These are phyloP conservation scores for Microchirus variegatus DNA, from an alignment of 2,797 vertebrate species.

Conservation along the genomic window DNA sequence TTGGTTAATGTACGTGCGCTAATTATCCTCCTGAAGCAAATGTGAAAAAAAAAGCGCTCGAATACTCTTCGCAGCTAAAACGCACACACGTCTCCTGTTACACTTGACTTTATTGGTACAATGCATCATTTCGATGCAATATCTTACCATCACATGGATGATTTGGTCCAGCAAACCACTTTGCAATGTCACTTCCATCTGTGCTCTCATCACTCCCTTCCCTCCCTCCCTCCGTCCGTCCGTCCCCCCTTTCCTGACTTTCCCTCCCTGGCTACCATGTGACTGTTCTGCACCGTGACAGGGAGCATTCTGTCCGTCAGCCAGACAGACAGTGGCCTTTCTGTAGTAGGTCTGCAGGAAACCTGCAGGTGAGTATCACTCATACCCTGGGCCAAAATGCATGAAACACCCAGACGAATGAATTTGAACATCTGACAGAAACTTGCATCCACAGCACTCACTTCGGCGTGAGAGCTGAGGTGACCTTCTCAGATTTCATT, in stretches of 20 bases:
- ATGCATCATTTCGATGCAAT: slow-evolving; percentile 6
- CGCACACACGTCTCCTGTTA: slow-evolving; percentile 16
- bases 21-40: slow-evolving; percentile 50
- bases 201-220: slow-evolving; percentile 24
- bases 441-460: slow-evolving; percentile 53
- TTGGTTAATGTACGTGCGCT: slow-evolving; percentile 38
- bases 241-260: not conserved
- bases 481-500: slow-evolving; percentile 78
- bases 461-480: slow-evolving; percentile 61
- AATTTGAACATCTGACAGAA: slow-evolving; percentile 37
- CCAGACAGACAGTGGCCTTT: slow-evolving; percentile 26
- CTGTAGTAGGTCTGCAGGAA: slow-evolving; percentile 29
- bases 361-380: slow-evolving; percentile 47
- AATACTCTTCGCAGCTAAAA: not conserved
- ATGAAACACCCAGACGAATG: slow-evolving; percentile 8
- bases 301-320: slow-evolving; percentile 40
- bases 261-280: slow-evolving; percentile 33
- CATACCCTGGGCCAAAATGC: slow-evolving; percentile 26
- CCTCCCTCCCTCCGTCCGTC: slow-evolving; percentile 12
- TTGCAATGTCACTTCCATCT: slow-evolving; percentile 62
- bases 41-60: slow-evolving; percentile 10
- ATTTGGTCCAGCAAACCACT: slow-evolving; percentile 45
- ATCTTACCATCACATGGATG: slow-evolving; percentile 27
- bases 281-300: slow-evolving; percentile 48
- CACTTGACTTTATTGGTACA: slow-evolving; percentile 10